A percentile compares a stretch with the other conserved stretches of the same genome.
phyloP scores from a whole-genome alignment of 2,888 invertebrate species.

The Stenodera caucasica region DNA sequence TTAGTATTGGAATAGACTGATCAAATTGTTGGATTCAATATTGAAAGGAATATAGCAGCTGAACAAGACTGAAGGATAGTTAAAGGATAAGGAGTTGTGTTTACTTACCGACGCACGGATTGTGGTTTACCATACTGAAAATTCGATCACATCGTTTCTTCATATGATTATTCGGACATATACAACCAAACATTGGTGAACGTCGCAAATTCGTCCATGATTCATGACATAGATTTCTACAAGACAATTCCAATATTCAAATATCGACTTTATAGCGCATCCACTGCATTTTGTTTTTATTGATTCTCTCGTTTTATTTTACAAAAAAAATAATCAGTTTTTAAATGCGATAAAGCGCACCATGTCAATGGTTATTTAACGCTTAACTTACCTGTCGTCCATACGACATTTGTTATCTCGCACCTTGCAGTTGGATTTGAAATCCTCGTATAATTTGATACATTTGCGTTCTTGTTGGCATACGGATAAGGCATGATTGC shows the following conservation, averaged over 20 bases:
- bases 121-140: slow-evolving; percentile 87
- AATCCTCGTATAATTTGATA: slow-evolving; percentile 79
- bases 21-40: slow-evolving; percentile 23
- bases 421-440: slow-evolving; percentile 84
- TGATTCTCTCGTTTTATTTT: too few relatives aligned
- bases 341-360: slow-evolving; percentile 15
- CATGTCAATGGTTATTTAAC: background rate
- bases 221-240: slow-evolving; percentile 81
- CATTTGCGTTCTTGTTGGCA: slow-evolving; percentile 83
- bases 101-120: slow-evolving; percentile 90
- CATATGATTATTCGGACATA: slow-evolving; percentile 88
- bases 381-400: slow-evolving; percentile 76
- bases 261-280: slow-evolving; percentile 12
- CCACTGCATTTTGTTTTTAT: slow-evolving; percentile 3
- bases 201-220: slow-evolving; percentile 85
- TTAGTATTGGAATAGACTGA: slow-evolving; percentile 23
- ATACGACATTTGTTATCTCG: slow-evolving; percentile 85
- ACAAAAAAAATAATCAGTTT: too few relatives aligned
- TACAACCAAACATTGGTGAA: slow-evolving; percentile 90
- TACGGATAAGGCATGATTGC: slow-evolving; percentile 84
- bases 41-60: slow-evolving; percentile 19
- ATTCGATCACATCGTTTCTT: slow-evolving; percentile 88
- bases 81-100: slow-evolving; percentile 16
- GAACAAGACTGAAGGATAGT: slow-evolving; percentile 20
- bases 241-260: slow-evolving; percentile 37